Conservation (phyloP, 53 echinoderm and acorn worm genomes). For the Patiria pectinifera region DNA sequence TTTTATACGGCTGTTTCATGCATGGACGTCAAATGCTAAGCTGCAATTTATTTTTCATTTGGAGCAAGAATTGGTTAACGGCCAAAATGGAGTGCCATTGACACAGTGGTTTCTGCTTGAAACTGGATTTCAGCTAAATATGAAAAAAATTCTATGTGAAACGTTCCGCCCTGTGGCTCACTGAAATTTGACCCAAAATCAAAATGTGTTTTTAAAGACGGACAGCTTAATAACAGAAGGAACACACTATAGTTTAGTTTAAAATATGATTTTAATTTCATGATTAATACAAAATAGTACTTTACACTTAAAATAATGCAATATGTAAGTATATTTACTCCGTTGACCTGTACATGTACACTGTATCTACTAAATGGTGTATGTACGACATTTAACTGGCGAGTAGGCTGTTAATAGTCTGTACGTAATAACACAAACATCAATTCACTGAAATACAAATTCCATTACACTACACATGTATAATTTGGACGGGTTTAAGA, state of each 20-base stretch:
- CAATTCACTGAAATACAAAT: too few species aligned
- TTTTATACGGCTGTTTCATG: too few species aligned
- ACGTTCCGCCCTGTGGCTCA: too few species aligned
- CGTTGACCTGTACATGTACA: not conserved
- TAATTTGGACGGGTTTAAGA: not conserved
- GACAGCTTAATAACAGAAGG: not conserved
- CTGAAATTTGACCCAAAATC: too few species aligned
- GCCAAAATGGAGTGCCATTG: too few species aligned
- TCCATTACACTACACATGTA: not conserved
- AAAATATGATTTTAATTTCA: constrained; percentile 55
- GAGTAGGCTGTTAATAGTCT: not conserved
- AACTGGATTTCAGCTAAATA: too few species aligned
- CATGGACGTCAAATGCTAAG: too few species aligned
- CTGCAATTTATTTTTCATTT: too few species aligned
- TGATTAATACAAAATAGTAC: constrained; percentile 64
- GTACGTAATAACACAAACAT: too few species aligned
- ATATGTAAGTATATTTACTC: not conserved
- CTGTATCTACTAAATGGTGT: not conserved
- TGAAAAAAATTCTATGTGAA: too few species aligned
- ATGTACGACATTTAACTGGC: not conserved
- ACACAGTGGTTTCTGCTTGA: too few species aligned
- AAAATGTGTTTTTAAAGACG: not conserved
- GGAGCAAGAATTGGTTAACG: too few species aligned
- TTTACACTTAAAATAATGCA: constrained; percentile 33
- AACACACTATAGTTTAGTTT: not conserved